These are phyloP conservation scores for Habropoda laboriosa DNA, from an alignment of 1,140 invertebrate genomes.

Conservation along the genomic window DNA sequence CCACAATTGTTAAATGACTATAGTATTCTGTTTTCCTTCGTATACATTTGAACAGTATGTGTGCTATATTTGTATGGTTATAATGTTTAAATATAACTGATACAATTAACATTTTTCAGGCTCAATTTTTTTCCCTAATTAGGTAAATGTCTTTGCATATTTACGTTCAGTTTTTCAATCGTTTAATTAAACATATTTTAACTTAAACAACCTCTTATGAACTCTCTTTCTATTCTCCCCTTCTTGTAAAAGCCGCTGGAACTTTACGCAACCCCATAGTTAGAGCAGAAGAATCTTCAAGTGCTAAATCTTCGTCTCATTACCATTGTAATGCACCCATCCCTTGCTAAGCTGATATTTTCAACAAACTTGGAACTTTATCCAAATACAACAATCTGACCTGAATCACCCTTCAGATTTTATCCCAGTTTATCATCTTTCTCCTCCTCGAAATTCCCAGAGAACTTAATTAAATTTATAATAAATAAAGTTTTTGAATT, in stretches of 20 bases:
- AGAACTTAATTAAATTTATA: background rate
- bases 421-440: background rate
- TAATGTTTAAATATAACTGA: too few relatives aligned
- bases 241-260: background rate
- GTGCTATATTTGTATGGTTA: too few relatives aligned
- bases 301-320: constrained; percentile 19
- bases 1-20: too few relatives aligned
- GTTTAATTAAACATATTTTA: background rate
- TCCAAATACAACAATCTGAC: background rate
- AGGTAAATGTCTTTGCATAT: too few relatives aligned
- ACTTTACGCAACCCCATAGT: constrained; percentile 8
- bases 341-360: constrained; percentile 1
- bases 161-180: background rate
- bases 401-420: background rate
- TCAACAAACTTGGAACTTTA: constrained; percentile 7
- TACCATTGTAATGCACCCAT: constrained; percentile 26
- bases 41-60: too few relatives aligned
- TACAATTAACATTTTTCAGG: too few relatives aligned
- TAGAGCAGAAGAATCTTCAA: constrained; percentile 8
- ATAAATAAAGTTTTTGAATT: too few relatives aligned
- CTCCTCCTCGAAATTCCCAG: too few relatives aligned
- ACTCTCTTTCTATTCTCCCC: background rate
- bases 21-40: too few relatives aligned
- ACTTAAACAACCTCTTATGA: constrained; percentile 2
- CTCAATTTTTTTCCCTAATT: too few relatives aligned